These are phyloP conservation scores for Hystrix cristata DNA, from an alignment of 2,113 vertebrate genomes.

Conservation along the genomic window DNA sequence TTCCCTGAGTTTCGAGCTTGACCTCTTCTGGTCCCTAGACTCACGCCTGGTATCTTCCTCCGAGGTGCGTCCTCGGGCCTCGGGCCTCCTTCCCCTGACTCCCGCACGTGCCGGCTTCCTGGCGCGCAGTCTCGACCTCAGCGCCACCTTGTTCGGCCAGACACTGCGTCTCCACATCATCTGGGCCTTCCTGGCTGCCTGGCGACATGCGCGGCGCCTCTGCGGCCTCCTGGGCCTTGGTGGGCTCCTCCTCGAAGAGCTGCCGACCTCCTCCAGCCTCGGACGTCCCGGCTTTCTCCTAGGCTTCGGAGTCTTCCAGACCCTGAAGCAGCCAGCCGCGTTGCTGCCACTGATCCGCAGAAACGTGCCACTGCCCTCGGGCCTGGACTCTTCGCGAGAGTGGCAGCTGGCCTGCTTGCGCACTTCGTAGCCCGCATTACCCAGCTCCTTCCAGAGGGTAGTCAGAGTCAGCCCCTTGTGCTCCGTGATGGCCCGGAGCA, in stretches of 20 bases:
- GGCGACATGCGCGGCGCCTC: neutral
- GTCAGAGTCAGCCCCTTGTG: conserved; percentile 66
- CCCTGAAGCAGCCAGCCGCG: neutral
- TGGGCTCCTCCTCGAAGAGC: rapidly evolving
- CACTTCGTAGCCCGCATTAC: conserved; percentile 70
- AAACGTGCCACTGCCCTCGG: neutral
- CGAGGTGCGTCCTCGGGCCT: neutral
- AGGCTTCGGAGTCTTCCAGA: conserved; percentile 36
- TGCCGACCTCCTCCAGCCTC: rapidly evolving
- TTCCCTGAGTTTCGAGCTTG: neutral
- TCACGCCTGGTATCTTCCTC: neutral
- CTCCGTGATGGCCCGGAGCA: conserved; percentile 58
- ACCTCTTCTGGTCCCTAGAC: neutral
- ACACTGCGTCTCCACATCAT: neutral
- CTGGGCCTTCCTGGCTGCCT: neutral
- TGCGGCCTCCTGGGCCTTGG: rapidly evolving
- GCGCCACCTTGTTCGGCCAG: rapidly evolving
- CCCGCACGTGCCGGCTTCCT: neutral
- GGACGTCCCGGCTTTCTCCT: neutral
- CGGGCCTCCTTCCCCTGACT: neutral
- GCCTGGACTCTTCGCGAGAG: rapidly evolving
- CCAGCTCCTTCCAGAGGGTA: conserved; percentile 38
- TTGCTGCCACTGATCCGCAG: conserved; percentile 71
- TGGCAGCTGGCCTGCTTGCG: neutral
- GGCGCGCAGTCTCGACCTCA: neutral